Evolutionary conservation across 1,140 invertebrate genomes (phyloP).

Genomic region (Drosophila jambulina): DNA sequence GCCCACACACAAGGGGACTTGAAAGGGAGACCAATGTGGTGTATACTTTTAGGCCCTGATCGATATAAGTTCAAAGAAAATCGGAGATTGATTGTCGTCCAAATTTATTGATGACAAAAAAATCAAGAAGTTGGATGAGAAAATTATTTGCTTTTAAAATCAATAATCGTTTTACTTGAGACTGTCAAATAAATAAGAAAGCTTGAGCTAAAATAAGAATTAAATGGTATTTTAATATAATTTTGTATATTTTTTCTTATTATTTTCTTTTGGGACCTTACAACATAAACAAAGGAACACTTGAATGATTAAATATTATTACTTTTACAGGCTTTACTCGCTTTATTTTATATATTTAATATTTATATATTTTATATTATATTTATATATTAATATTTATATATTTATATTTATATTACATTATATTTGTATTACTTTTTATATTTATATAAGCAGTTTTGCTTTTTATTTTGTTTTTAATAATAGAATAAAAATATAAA

Average conservation of each 20-base stretch:
- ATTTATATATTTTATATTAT: too few species aligned
- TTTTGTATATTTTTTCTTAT: too few species aligned
- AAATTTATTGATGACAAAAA: not conserved
- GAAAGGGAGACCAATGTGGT: not conserved
- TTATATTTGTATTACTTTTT: too few species aligned
- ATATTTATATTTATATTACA: too few species aligned
- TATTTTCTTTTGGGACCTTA: not conserved
- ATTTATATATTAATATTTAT: too few species aligned
- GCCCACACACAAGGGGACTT: not conserved
- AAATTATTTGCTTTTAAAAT: slow-evolving; percentile 8
- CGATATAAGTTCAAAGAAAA: not conserved
- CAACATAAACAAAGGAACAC: not conserved
- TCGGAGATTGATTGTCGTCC: not conserved
- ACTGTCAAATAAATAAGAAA: not conserved
- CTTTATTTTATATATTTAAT: not conserved
- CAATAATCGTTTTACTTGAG: not conserved
- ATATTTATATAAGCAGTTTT: too few species aligned
- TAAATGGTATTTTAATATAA: not conserved
- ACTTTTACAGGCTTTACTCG: not conserved
- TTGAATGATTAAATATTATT: not conserved
- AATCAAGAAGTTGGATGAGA: not conserved
- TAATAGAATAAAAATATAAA: not conserved
- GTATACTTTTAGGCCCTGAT: slow-evolving; percentile 36
- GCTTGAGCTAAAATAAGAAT: not conserved
- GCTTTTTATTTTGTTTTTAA: not conserved